These are phyloP conservation scores for Diachrysia chrysitis DNA, from an alignment of 2,888 invertebrate species.

Conservation along the genomic window DNA sequence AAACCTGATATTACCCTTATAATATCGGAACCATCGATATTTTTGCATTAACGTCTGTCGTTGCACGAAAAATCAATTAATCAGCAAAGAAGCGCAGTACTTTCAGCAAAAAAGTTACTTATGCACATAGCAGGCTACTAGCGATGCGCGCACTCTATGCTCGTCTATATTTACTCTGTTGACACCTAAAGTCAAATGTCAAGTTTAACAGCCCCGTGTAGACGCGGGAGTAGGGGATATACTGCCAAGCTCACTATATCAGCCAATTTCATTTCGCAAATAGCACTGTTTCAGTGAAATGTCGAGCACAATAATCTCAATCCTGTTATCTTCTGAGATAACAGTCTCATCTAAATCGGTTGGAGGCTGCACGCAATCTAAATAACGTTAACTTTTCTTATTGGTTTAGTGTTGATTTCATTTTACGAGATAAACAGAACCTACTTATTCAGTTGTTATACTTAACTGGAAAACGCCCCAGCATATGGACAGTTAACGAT, in stretches of 20 bases:
- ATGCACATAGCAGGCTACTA: no score
- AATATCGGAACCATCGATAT: no score
- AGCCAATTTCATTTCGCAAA: background rate
- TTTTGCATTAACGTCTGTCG: no score
- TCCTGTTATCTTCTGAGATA: conserved; percentile 15
- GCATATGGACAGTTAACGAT: background rate
- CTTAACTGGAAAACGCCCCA: background rate
- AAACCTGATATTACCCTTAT: no score
- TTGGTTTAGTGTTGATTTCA: conserved; percentile 17
- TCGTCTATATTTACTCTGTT: no score
- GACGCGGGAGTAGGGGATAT: no score
- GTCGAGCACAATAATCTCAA: conserved; percentile 11
- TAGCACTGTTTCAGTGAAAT: background rate
- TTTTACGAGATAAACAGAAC: conserved; percentile 7
- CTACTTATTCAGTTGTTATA: background rate
- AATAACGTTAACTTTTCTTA: background rate
- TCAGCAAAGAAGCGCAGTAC: no score
- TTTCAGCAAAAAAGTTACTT: no score
- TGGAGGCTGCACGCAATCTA: conserved; percentile 13
- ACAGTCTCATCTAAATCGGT: conserved; percentile 24
- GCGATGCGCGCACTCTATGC: no score
- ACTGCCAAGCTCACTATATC: background rate
- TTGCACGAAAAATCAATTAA: no score
- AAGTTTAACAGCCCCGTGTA: no score
- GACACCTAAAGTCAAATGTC: no score